phyloP scores from a whole-genome alignment of 2,888 invertebrate species.

The Glaucopsyche alexis region DNA sequence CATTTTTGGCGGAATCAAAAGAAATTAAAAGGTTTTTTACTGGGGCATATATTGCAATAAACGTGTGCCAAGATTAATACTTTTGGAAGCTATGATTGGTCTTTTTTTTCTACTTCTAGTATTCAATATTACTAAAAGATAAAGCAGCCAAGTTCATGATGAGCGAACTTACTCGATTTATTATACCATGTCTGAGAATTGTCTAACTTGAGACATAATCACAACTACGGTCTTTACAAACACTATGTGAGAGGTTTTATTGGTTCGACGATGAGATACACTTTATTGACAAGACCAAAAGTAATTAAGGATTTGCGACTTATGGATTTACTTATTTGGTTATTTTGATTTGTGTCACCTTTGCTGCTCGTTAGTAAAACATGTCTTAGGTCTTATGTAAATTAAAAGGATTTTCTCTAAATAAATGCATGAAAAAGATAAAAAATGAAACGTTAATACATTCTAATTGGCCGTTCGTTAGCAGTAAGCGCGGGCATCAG shows the following conservation, averaged over 20 bases:
- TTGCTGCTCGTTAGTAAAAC: neutral
- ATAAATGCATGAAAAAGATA: neutral
- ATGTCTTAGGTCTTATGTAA: neutral
- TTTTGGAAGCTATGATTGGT: neutral
- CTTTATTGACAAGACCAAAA: neutral
- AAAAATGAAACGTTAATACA: slow-evolving; percentile 9
- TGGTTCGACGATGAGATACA: neutral
- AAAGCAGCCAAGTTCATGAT: neutral
- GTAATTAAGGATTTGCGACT: neutral
- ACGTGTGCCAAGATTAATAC: neutral
- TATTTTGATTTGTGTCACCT: neutral
- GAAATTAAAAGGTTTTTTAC: no score
- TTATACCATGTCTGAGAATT: neutral
- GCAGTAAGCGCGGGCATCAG: slow-evolving; percentile 3
- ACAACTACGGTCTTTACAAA: neutral
- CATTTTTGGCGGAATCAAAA: no score
- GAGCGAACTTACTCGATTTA: neutral
- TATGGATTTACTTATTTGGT: neutral
- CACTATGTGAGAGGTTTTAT: neutral
- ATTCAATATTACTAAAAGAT: neutral
- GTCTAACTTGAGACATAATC: slow-evolving; percentile 6
- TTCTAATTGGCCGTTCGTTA: slow-evolving; percentile 25
- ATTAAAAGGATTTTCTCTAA: neutral
- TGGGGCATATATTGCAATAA: neutral
- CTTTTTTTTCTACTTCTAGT: neutral